These are phyloP conservation scores for Microplitis deprimator DNA, from an alignment of 2,888 invertebrate species.

Conservation along the genomic window DNA sequence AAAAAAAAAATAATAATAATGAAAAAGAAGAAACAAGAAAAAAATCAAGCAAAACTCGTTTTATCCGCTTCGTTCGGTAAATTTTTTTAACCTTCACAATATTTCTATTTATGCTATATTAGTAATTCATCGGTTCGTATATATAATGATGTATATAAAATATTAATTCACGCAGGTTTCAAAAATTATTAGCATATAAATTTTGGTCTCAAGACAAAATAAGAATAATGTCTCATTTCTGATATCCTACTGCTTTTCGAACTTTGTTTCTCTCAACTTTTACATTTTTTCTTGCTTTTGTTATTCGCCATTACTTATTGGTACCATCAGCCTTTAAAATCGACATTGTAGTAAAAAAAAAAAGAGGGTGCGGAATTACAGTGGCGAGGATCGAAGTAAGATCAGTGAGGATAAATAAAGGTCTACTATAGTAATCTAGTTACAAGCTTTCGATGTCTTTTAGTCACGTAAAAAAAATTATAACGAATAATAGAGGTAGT, in stretches of 20 bases:
- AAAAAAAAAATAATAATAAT: neutral
- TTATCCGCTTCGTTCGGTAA: slow-evolving; percentile 54
- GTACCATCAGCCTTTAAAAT: slow-evolving; percentile 54
- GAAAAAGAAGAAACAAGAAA: neutral
- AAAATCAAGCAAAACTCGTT: slow-evolving; percentile 16
- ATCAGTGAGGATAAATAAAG: neutral
- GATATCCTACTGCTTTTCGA: slow-evolving; percentile 42
- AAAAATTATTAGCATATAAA: slow-evolving; percentile 54
- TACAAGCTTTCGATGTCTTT: neutral
- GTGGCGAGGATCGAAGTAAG: neutral
- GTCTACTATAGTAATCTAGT: neutral
- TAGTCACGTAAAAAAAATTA: slow-evolving; percentile 10
- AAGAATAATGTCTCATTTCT: slow-evolving; percentile 50
- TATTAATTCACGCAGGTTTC: slow-evolving; percentile 64
- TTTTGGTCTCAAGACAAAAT: slow-evolving; percentile 31
- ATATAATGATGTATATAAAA: slow-evolving; percentile 62
- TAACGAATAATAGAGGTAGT: slow-evolving; percentile 6
- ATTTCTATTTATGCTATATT: slow-evolving; percentile 45
- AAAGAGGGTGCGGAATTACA: neutral
- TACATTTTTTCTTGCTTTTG: slow-evolving; percentile 28
- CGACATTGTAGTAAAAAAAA: slow-evolving; percentile 49
- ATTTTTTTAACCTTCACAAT: slow-evolving; percentile 35
- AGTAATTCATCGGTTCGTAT: slow-evolving; percentile 60
- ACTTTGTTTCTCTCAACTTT: slow-evolving; percentile 36
- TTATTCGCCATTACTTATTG: slow-evolving; percentile 64